Evolutionary conservation across 2,797 vertebrate genomes (phyloP), one percentile per base, ranked within the genome.

Genomic region (Pseudochirops cupreus): DNA sequence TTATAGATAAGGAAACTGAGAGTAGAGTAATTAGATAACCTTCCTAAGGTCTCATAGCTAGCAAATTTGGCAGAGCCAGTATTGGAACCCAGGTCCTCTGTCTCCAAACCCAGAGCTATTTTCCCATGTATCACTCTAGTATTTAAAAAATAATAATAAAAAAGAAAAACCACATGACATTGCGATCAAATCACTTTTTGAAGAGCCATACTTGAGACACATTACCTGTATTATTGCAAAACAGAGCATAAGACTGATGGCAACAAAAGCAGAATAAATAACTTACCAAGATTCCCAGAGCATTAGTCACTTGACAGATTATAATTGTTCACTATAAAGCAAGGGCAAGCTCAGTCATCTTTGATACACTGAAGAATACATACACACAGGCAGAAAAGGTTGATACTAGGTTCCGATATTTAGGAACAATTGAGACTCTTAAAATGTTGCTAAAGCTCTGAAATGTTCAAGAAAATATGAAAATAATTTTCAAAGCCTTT

Each of bases 281-380:
- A 91, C 92, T 95, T 82, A 0, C 82, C 56, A 95, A 97, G 97
- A 97, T 97, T 98, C 96, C 97, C 94, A 91, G 62, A 96, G 94
- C 93, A 90, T 98, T 97, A 96, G 96, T 96, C 97, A 97, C 39
- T 97, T 98, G 97, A 98, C 95, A 97, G 90, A 89, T 74, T 97
- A 90, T 90, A 56, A 96, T 96, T 59, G 90, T 92, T 97, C 95
- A 92, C 53, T 95, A 62, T 93, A 98, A 97, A 97, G 95, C 94
- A 92, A 97, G 96, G 92, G 93, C 91, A 97, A 95, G 93, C 92
- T 96, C 94, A 92, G 0, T 94, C 62, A 93, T 93, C 97, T 95
- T 96, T 96, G 93, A 93, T 93, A 39, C 2, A 12, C 94, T 92
- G 95, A 97, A 93, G 91, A 91, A 33, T 90, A 56, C 13, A 0